Conservation (phyloP, 2,888 invertebrate species). For the Tricholauxania praeusta region DNA sequence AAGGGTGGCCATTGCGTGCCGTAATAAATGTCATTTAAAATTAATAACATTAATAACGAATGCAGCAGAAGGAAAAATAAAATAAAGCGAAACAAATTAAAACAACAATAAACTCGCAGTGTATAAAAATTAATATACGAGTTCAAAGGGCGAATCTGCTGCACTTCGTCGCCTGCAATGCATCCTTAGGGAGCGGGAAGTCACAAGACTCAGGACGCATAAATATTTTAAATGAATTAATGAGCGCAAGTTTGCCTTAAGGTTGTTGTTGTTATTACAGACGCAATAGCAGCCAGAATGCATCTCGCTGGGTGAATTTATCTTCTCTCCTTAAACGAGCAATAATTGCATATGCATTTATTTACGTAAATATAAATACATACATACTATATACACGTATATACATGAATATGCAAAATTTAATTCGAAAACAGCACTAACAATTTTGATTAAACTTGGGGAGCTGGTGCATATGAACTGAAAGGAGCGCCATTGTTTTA, state of each 20-base stretch:
- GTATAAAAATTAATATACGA: conserved; percentile 1
- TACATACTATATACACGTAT: too few species aligned
- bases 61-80: conserved; percentile 17
- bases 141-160: conserved; percentile 22
- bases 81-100: conserved; percentile 26
- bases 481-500: too few species aligned
- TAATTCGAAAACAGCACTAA: too few species aligned
- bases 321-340: background rate
- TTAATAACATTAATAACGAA: conserved; percentile 49
- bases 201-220: conserved; percentile 6
- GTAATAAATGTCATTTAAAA: conserved; percentile 52
- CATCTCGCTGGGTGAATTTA: conserved; percentile 10
- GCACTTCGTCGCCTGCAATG: background rate
- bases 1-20: conserved; percentile 34
- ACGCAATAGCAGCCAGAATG: background rate
- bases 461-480: too few species aligned
- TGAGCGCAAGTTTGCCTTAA: conserved; percentile 31
- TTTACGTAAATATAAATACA: too few species aligned
- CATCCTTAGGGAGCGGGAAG: background rate
- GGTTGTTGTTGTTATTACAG: background rate
- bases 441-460: too few species aligned
- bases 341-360: too few species aligned
- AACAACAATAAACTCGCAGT: conserved; percentile 13
- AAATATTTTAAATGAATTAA: conserved; percentile 38
- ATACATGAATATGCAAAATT: too few species aligned